A percentile compares a stretch with the other conserved stretches of the same genome.
These are phyloP conservation scores for Cataglyphis albicans DNA, from an alignment of 2,888 invertebrate species.

Conservation along the genomic window DNA sequence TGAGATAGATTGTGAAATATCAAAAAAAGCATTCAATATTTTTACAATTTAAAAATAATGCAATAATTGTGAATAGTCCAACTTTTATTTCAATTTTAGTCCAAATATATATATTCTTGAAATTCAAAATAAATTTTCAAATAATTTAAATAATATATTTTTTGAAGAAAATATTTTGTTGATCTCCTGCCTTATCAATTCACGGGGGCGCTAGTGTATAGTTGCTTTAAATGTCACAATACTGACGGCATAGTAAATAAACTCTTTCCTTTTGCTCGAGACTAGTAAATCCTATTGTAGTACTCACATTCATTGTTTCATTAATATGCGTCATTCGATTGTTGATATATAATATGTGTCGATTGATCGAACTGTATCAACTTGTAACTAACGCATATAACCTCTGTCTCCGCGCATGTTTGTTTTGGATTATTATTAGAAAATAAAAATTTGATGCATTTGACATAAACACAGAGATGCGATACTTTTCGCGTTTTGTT, in stretches of 20 bases:
- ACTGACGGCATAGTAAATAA: background rate
- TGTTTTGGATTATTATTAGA: background rate
- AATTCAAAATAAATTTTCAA: background rate
- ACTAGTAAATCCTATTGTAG: background rate
- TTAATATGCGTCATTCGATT: background rate
- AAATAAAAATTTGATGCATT: background rate
- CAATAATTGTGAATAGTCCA: background rate
- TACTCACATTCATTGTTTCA: slow-evolving; percentile 36
- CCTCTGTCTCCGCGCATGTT: background rate
- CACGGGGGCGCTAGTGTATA: slow-evolving; percentile 44
- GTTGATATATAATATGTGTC: background rate
- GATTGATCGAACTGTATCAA: background rate
- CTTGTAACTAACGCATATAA: slow-evolving; percentile 18
- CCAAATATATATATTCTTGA: background rate
- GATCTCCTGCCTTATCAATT: slow-evolving; percentile 45
- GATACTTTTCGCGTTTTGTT: background rate
- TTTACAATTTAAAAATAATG: background rate
- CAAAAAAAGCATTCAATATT: background rate
- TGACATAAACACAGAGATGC: background rate
- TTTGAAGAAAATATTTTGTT: background rate
- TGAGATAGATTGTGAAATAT: slow-evolving; percentile 15
- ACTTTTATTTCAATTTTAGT: slow-evolving; percentile 14
- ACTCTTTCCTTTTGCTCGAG: too few relatives aligned
- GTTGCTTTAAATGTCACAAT: slow-evolving; percentile 29
- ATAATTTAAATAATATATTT: slow-evolving; percentile 2